Evolutionary conservation across 2,113 vertebrate species (phyloP).

Genomic region (Piaya cayana): DNA sequence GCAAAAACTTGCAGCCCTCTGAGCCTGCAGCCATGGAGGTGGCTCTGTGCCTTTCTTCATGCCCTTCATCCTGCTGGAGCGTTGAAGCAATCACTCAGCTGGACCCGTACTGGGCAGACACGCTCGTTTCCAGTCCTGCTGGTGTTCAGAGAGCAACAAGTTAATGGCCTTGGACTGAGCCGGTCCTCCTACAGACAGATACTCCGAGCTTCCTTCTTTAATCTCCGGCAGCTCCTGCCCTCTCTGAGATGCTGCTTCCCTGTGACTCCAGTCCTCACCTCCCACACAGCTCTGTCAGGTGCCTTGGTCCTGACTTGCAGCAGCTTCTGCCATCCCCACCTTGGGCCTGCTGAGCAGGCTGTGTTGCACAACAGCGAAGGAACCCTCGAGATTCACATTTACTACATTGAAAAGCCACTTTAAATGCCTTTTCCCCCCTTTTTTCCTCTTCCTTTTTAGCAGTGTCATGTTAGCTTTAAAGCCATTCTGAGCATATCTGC

Average conservation of each 20-base stretch:
- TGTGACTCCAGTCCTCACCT: not conserved
- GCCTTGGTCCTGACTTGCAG: constrained; percentile 8
- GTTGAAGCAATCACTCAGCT: not conserved
- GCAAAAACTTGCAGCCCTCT: constrained; percentile 3
- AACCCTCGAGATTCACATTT: not conserved
- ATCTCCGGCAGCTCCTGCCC: not conserved
- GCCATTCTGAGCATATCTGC: not conserved
- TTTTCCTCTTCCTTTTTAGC: not conserved
- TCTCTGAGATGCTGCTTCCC: not conserved
- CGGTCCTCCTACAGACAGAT: not conserved
- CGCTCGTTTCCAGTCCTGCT: not conserved
- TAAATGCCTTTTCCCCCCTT: not conserved
- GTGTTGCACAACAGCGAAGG: not conserved
- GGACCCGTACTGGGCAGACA: not conserved
- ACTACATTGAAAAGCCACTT: not conserved
- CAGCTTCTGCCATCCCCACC: constrained; percentile 11
- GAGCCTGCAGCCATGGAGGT: not conserved
- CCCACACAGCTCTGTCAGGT: not conserved
- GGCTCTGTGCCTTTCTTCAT: not conserved
- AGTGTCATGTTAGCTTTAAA: not conserved
- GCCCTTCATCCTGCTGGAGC: not conserved
- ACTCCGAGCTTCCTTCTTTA: not conserved
- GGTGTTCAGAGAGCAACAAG: constrained; percentile 36
- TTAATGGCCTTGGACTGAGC: constrained; percentile 10
- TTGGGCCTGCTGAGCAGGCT: not conserved